Base-by-base conservation (phyloP, 2,113 vertebrate genomes). In the Orthonyx spaldingii region DNA sequence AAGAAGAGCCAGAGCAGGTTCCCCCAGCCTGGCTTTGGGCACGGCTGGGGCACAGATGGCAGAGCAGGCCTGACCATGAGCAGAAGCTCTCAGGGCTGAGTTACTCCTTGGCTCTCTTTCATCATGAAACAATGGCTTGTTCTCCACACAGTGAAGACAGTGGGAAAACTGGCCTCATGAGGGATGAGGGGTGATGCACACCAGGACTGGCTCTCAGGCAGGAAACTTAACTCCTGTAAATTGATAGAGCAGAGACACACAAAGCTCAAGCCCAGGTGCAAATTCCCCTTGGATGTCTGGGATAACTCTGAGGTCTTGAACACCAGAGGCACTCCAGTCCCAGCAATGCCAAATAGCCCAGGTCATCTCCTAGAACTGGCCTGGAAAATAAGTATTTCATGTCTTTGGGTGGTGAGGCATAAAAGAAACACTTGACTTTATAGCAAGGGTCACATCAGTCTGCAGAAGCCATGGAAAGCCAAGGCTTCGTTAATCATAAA, bases 151-250 rank as follows among this genome's bases (percentile, higher is more conserved):
- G n/a, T n/a, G n/a, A 12, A 33, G 41, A 16, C 39, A 61, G n/a
- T 1, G 49, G 47, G 47, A 71, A 96, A 57, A 46, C 2, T 5
- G 8, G 16, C 6, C 7, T 39, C 3, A 0, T 7, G n/a, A 20
- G 17, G 42, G 71, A 37, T 64, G 41, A 70, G 47, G 39, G 35
- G 10, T 6, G 2, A 59, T 4, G 8, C 16, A 68, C 44, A 32
- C 10, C 49, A 80, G 39, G 33, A 37, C 37, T 50, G 46, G 33
- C 15, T 63, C 44, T 69, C 53, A 64, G 33, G 68, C 6, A 21
- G 52, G 53, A 80, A 77, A 59, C 13, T 41, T 5, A 57, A 35
- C 32, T 44, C 32, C 59, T 2, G 1, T 50, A 50, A 52, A 55
- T 5, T 11, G 33, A 42, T 4, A 50, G 56, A 71, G 18, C 53